phyloP scores from a whole-genome alignment of 2,113 vertebrate genomes.

The Peromyscus maniculatus region DNA sequence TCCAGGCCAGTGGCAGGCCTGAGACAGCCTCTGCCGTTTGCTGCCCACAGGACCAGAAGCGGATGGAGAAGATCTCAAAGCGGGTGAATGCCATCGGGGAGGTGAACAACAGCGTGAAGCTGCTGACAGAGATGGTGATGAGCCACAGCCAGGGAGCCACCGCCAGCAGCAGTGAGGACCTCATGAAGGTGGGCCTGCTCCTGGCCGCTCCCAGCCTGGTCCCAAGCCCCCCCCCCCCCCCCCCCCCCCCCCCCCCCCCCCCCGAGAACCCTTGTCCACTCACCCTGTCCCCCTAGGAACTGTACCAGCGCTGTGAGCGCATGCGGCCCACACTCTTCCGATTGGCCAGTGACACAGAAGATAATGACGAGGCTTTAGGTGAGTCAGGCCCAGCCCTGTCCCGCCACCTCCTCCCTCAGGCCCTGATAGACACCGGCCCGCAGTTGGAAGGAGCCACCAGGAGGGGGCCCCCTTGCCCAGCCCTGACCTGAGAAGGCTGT shows the following conservation, averaged over 20 bases:
- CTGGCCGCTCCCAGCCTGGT: accelerated
- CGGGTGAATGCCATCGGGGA: slow-evolving; percentile 97
- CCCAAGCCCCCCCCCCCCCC: accelerated
- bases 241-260: accelerated
- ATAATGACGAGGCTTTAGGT: slow-evolving; percentile 98
- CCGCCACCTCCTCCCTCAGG: neutral
- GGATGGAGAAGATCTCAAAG: slow-evolving; percentile 98
- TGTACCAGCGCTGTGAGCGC: slow-evolving; percentile 98
- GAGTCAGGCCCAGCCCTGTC: slow-evolving; percentile 33
- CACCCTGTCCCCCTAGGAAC: slow-evolving; percentile 88
- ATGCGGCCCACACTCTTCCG: slow-evolving; percentile 98
- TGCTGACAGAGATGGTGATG: slow-evolving; percentile 96
- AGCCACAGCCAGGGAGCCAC: slow-evolving; percentile 91
- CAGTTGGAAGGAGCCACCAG: slow-evolving; percentile 33
- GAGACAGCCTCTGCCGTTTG: neutral
- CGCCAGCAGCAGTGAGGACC: slow-evolving; percentile 93
- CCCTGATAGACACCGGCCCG: too few relatives aligned
- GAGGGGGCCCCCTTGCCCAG: slow-evolving; percentile 56
- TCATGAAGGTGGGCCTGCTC: slow-evolving; percentile 92
- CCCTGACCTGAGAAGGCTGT: neutral
- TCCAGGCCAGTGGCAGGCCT: neutral
- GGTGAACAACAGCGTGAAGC: slow-evolving; percentile 96
- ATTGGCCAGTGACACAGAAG: slow-evolving; percentile 97
- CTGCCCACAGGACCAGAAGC: slow-evolving; percentile 93
- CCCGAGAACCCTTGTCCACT: neutral